Percentiles rank a stretch among this genome's conserved stretches.
phyloP scores from a whole-genome alignment of 2,888 invertebrate genomes.

The Carabus problematicus region DNA sequence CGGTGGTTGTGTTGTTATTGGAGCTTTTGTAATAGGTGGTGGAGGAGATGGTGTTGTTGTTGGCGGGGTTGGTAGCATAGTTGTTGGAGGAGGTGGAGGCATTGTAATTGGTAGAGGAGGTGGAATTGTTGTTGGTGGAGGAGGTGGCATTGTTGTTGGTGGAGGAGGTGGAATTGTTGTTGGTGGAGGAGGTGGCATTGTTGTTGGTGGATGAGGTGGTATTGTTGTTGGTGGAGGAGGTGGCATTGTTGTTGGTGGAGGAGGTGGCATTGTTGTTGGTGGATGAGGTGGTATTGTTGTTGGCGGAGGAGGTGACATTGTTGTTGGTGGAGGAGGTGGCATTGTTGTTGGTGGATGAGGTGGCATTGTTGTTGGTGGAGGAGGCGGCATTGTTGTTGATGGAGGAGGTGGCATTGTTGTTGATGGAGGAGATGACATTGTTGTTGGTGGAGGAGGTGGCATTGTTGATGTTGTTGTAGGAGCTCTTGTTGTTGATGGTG shows the following conservation, averaged over 20 bases:
- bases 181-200: slow-evolving; percentile 51
- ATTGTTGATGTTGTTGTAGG: slow-evolving; percentile 44
- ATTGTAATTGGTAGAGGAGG: slow-evolving; percentile 49
- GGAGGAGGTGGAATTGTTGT: slow-evolving; percentile 50
- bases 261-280: slow-evolving; percentile 50
- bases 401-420: slow-evolving; percentile 43
- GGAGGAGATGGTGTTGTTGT: slow-evolving; percentile 46
- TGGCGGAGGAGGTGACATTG: slow-evolving; percentile 43
- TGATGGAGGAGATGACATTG: slow-evolving; percentile 45
- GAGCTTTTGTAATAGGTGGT: slow-evolving; percentile 52
- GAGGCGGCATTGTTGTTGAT: slow-evolving; percentile 37
- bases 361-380: slow-evolving; percentile 27
- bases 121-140: slow-evolving; percentile 43
- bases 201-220: slow-evolving; percentile 55
- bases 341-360: slow-evolving; percentile 37
- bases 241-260: slow-evolving; percentile 52
- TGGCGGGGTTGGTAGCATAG: slow-evolving; percentile 48
- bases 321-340: slow-evolving; percentile 43
- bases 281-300: slow-evolving; percentile 45
- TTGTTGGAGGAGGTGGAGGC: slow-evolving; percentile 48
- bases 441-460: slow-evolving; percentile 39
- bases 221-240: slow-evolving; percentile 48
- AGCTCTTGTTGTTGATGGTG: slow-evolving; percentile 39
- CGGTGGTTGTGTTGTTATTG: slow-evolving; percentile 41
- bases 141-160: slow-evolving; percentile 44